phyloP scores from a whole-genome alignment of 2,888 invertebrate genomes.

The Psylliodes chrysocephalus region DNA sequence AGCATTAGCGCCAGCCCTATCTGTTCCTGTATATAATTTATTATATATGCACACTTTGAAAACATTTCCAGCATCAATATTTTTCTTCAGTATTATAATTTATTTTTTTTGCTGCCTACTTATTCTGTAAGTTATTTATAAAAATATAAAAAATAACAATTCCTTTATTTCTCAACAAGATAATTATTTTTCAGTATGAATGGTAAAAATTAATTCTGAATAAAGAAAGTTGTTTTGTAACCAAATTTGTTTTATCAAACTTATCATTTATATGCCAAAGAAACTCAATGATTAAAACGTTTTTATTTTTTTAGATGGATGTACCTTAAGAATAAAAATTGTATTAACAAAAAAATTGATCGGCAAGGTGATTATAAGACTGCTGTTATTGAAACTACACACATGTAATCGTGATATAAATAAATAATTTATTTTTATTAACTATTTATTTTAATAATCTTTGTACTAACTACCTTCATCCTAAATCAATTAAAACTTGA shows the following conservation, averaged over 20 bases:
- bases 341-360: constrained; percentile 5
- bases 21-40: constrained; percentile 69
- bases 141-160: too few relatives aligned
- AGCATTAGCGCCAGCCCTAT: constrained; percentile 67
- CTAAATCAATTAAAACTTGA: constrained; percentile 31
- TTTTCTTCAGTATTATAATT: constrained; percentile 65
- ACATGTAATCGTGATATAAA: constrained; percentile 7
- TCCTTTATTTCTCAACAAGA: too few relatives aligned
- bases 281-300: too few relatives aligned
- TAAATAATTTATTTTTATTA: neutral
- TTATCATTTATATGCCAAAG: too few relatives aligned
- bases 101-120: constrained; percentile 47
- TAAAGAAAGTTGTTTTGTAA: too few relatives aligned
- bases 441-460: constrained; percentile 5
- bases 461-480: neutral
- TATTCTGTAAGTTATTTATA: constrained; percentile 48
- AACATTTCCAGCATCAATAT: constrained; percentile 68
- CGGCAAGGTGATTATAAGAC: neutral
- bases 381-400: constrained; percentile 7
- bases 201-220: too few relatives aligned
- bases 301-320: constrained; percentile 22
- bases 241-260: too few relatives aligned
- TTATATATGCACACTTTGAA: constrained; percentile 67
- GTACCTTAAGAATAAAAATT: constrained; percentile 8
- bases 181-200: too few relatives aligned